phyloP scores from a whole-genome alignment of 2,113 vertebrate genomes.

The Ia io region DNA sequence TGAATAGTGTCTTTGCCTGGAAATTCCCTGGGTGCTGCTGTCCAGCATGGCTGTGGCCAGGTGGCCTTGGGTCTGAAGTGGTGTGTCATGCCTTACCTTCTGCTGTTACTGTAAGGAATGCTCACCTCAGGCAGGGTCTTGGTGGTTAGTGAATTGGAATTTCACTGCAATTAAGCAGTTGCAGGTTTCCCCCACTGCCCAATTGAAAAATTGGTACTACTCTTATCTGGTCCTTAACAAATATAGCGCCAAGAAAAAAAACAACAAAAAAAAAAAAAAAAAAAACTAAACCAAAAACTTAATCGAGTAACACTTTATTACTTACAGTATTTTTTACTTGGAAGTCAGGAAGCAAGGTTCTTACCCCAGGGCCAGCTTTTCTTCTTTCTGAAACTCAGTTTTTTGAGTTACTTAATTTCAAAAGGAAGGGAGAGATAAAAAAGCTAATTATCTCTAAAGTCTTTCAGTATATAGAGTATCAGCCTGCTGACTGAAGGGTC shows the following conservation, averaged over 20 bases:
- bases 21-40: not conserved
- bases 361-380: not conserved
- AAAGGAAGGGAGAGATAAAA: not conserved
- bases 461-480: not conserved
- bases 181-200: not conserved
- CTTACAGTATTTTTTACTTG: not conserved
- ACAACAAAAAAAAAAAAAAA: not conserved
- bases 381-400: not conserved
- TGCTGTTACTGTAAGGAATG: not conserved
- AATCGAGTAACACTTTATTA: not conserved
- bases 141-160: not conserved
- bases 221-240: not conserved
- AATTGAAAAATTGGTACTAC: not conserved
- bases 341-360: not conserved
- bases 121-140: not conserved
- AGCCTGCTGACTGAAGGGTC: too few relatives aligned
- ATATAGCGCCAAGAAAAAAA: not conserved
- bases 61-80: not conserved
- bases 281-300: not conserved
- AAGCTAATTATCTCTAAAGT: conserved; percentile 4
- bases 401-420: not conserved
- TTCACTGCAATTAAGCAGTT: not conserved
- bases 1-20: not conserved
- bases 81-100: not conserved
- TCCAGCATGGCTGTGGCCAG: not conserved